Percentiles rank a stretch among this genome's conserved stretches.
phyloP scores from a whole-genome alignment of 1,140 invertebrate species.

The Eurosta solidaginis region DNA sequence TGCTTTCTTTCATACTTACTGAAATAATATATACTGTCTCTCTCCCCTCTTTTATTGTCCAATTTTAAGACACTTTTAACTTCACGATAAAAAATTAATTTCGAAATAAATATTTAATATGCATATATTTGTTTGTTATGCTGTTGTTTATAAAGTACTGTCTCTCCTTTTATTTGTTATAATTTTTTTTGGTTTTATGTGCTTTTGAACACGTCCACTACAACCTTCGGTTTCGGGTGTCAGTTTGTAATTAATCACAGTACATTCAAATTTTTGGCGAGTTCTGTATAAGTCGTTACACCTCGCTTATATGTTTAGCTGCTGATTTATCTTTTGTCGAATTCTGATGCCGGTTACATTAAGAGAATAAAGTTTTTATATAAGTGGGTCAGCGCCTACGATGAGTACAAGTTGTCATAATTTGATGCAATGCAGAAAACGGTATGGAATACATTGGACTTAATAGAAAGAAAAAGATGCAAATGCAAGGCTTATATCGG shows the following conservation, averaged over 20 bases:
- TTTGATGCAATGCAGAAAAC: too few relatives aligned
- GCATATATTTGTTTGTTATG: neutral
- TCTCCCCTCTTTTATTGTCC: neutral
- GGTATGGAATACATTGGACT: too few relatives aligned
- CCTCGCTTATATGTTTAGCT: too few relatives aligned
- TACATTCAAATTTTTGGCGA: neutral
- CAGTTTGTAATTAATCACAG: slow-evolving; percentile 17
- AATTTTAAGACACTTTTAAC: too few relatives aligned
- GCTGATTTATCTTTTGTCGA: too few relatives aligned
- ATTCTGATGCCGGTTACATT: too few relatives aligned
- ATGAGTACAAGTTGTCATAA: too few relatives aligned
- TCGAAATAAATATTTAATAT: slow-evolving; percentile 8
- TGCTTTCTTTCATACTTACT: neutral
- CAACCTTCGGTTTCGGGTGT: neutral
- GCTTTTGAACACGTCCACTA: neutral
- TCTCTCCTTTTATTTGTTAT: neutral
- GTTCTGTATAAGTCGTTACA: too few relatives aligned
- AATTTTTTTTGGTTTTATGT: neutral
- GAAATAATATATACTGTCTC: neutral
- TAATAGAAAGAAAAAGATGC: too few relatives aligned
- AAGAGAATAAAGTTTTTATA: too few relatives aligned
- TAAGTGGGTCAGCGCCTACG: too few relatives aligned
- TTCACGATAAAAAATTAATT: slow-evolving; percentile 27
- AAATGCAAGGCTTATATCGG: too few relatives aligned
- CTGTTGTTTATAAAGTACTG: neutral